Evolutionary conservation across 2,113 vertebrate species (phyloP), one percentile per base, ranked within the genome.

Genomic region (Scomber scombrus): DNA sequence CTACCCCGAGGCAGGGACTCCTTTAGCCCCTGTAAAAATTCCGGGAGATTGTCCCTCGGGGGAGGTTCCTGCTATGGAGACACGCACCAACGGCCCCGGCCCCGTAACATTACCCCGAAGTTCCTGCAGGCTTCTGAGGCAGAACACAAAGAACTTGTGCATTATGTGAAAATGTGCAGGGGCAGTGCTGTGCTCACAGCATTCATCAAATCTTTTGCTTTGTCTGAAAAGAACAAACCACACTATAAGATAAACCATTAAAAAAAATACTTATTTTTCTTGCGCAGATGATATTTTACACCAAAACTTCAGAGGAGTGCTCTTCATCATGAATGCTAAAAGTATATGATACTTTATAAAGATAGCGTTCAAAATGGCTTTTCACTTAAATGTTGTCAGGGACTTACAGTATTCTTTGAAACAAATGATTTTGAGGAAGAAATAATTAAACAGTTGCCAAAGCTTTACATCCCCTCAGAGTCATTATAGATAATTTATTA

Each of bases 91-190:
- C 23, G 23, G 3, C 23, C 23, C 23, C 23, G 23, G 23, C 23
- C 23, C 23, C 23, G 23, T 26, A 26, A 26, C 2, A 26, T 26
- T 26, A 26, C 23, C 23, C 23, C 23, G 23, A 26, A 26, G 23
- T 26, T 26, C 23, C 23, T 26, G 23, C 23, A 26, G 23, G 55
- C 19, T 29, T 73, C 31, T 26, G 43, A 43, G 14, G 52, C 12
- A 23, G 11, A 34, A 47, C 46, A 75, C 9, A 73, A 76, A 57
- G n/a, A 55, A 61, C 18, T 55, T 23, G 23, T 49, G 26, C 16
- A n/a, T 50, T 72, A 19, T 80, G 12, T 67, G 29, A 65, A 73
- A 55, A 61, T 63, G 55, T 14, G 40, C 61, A 77, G 34, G 47
- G 45, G 14, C 0, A 1, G 11, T 34, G 43, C 63, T 46, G 29